Conservation (phyloP, 2,113 vertebrate species). For the Pan paniscus region DNA sequence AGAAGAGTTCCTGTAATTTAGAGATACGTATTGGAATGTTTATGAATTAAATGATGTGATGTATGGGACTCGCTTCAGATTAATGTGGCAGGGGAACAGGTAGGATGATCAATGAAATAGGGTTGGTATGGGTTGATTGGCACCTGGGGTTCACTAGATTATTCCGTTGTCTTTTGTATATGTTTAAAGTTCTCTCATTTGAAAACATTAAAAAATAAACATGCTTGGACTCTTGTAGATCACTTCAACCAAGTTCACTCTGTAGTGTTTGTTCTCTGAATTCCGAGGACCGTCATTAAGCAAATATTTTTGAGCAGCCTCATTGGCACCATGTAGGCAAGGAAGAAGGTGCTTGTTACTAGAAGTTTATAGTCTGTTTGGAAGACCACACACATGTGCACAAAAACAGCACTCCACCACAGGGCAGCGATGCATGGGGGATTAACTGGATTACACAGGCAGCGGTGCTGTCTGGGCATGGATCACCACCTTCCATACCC, state of each 20-base stretch:
- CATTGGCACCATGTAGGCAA: background rate
- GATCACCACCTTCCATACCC: background rate
- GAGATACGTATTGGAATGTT: background rate
- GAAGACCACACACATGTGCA: background rate
- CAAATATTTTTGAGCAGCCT: background rate
- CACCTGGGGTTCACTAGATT: background rate
- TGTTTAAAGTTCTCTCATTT: background rate
- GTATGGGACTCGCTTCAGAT: background rate
- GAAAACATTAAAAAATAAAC: background rate
- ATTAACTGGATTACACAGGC: background rate
- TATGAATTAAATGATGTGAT: background rate
- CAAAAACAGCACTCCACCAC: background rate
- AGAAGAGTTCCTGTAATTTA: conserved; percentile 22
- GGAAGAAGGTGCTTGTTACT: conserved; percentile 9
- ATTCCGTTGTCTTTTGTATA: background rate
- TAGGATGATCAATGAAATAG: background rate
- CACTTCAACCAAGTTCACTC: background rate
- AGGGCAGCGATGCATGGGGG: background rate
- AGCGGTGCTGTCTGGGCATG: background rate
- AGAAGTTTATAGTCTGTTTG: background rate
- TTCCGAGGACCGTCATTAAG: background rate
- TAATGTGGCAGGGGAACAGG: background rate
- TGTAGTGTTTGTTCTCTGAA: background rate
- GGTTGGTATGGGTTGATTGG: background rate
- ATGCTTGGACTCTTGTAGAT: background rate